Evolutionary conservation across 2,797 vertebrate genomes (phyloP).

Genomic region (Sebastes nivosus): DNA sequence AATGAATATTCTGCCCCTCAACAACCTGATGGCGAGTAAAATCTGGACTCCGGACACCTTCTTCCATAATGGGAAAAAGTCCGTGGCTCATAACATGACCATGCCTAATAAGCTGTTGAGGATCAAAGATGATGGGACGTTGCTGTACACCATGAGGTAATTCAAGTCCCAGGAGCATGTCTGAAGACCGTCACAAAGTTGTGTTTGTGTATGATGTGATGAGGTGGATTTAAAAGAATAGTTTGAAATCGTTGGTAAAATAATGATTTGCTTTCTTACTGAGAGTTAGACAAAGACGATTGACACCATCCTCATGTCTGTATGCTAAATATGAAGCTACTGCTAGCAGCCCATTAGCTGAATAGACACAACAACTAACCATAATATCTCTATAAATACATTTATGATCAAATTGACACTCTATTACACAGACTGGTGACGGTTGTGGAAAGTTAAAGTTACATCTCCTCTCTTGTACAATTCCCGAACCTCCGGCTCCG

Average conservation of each 20-base stretch:
- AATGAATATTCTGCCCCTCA: slow-evolving; percentile 96
- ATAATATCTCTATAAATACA: no score
- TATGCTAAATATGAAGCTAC: not conserved
- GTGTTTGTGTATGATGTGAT: not conserved
- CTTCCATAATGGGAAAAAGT: slow-evolving; percentile 99
- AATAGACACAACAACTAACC: not conserved
- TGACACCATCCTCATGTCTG: not conserved
- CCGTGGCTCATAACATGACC: slow-evolving; percentile 98
- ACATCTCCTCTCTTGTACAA: no score
- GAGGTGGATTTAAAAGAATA: not conserved
- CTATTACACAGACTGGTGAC: no score
- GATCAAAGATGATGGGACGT: slow-evolving; percentile 95
- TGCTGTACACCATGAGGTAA: slow-evolving; percentile 97
- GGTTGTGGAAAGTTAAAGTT: no score
- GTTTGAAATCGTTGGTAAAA: not conserved
- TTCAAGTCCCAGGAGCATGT: not conserved
- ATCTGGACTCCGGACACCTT: slow-evolving; percentile 99
- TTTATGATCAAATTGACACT: no score
- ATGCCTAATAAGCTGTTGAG: slow-evolving; percentile 97
- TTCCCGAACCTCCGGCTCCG: no score
- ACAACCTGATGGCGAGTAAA: slow-evolving; percentile 99
- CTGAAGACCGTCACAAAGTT: not conserved
- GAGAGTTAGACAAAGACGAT: not conserved
- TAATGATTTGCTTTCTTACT: not conserved
- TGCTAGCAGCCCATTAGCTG: not conserved